Evolutionary conservation across 1,140 invertebrate genomes (phyloP).

Genomic region (Tribolium madens): DNA sequence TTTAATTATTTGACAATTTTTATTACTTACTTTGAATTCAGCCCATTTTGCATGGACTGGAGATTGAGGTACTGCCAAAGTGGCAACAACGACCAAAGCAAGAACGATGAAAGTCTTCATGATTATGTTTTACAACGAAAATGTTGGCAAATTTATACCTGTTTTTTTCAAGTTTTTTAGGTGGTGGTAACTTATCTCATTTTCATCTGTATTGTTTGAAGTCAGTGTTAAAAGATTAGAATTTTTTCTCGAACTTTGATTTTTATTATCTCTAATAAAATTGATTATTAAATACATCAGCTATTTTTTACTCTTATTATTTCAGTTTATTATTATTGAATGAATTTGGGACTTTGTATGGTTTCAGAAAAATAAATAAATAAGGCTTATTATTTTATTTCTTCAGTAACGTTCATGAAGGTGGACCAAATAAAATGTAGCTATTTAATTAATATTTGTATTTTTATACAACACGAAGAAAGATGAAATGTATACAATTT

Average conservation of each 20-base stretch:
- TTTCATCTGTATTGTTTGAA: not conserved
- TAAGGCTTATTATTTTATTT: too few relatives aligned
- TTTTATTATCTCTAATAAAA: not conserved
- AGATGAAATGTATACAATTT: too few relatives aligned
- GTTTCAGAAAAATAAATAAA: too few relatives aligned
- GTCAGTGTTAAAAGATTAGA: not conserved
- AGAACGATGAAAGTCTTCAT: constrained; percentile 1
- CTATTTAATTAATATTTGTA: too few relatives aligned
- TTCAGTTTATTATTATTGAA: too few relatives aligned
- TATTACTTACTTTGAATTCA: constrained; percentile 9
- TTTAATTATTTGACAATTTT: too few relatives aligned
- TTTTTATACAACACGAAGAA: too few relatives aligned
- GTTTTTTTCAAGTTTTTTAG: not conserved
- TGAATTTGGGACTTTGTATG: too few relatives aligned
- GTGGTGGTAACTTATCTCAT: not conserved
- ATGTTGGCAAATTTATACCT: not conserved
- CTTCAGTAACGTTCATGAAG: too few relatives aligned
- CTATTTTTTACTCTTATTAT: not conserved
- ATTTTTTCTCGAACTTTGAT: not conserved
- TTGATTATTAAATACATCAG: not conserved
- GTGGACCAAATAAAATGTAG: too few relatives aligned
- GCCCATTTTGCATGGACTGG: not conserved
- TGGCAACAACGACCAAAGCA: not conserved
- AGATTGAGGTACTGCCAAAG: not conserved
- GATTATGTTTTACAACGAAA: not conserved